Base-by-base conservation (phyloP, 1,140 invertebrate species). In the Neodiprion pinetum region DNA sequence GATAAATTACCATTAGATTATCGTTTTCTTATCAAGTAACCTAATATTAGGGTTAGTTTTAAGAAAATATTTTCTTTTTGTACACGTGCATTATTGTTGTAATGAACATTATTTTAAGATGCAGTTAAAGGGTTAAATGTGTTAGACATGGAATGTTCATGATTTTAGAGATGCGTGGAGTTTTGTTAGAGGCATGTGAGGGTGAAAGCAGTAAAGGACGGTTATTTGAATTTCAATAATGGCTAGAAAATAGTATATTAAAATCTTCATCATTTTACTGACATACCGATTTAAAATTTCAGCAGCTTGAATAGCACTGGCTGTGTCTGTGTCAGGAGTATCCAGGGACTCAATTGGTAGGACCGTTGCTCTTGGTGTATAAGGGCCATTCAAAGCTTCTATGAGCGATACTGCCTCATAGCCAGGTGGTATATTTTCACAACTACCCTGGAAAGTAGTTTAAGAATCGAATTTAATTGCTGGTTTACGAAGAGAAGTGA, bases 311-410 rank as follows among this genome's bases (percentile, higher is more conserved):
- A 89, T 87, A 65, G 90, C 90, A 73, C 88, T 91, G 50, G 90
- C 90, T 14, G 90, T 90, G 73, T 92, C 91, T 48, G 88, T 87
- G 80, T 90, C 84, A 74, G 88, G 87, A 14, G 86, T 87, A 14
- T 90, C 89, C 4, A 87, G 83, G 28, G 88, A 86, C 84, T 92
- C 90, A 74, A 89, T 88, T 70, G 88, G 88, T 71, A 89, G 88
- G 8, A 90, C 90, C 23, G 92, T 86, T 17, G 91, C 86, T 76
- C 93, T 90, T 2, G 91, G 88, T 23, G 90, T 90, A 78, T 91
- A 92, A 3, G 97, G 97, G 1, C 98, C 98, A 90, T 99, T 99
- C n/a, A 99, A 89, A 8, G 98, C 98, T 89, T 99, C 98, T 73
- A 99, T 95, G n/a, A 99, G 89, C 0, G 97, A 96, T 67, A 99